A percentile compares a stretch with the other conserved stretches of the same genome.
Conservation (phyloP, 2,888 invertebrate species). For the Mythimna lalbum region DNA sequence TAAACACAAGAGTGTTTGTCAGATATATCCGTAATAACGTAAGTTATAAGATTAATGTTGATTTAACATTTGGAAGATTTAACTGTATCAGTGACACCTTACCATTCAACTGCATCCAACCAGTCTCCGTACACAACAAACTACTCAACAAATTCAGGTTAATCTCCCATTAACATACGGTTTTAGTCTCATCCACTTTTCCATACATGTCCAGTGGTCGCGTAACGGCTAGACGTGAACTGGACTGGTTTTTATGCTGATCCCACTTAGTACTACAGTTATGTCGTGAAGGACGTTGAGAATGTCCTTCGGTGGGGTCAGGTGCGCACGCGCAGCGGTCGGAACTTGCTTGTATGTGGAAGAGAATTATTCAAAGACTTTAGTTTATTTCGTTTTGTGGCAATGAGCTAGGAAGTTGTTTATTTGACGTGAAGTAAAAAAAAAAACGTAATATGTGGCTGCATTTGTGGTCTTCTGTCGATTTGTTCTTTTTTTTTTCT, state of each 20-base stretch:
- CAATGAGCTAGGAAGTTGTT: neutral
- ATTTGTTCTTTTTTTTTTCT: too few relatives aligned
- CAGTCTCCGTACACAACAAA: conserved; percentile 16
- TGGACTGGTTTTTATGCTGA: conserved; percentile 45
- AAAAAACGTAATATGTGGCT: neutral
- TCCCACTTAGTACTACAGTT: conserved; percentile 43
- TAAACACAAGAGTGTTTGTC: too few relatives aligned
- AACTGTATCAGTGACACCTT: conserved; percentile 12
- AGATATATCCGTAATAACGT: too few relatives aligned
- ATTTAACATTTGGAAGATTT: neutral
- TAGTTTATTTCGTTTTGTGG: neutral
- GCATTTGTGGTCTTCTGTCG: neutral
- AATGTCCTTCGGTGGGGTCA: conserved; percentile 50
- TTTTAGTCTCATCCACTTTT: conserved; percentile 52
- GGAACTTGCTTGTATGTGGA: neutral
- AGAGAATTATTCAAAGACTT: conserved; percentile 5
- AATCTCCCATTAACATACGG: conserved; percentile 60
- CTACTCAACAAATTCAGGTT: conserved; percentile 46
- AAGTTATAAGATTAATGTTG: too few relatives aligned
- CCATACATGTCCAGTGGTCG: conserved; percentile 40
- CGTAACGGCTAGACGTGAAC: conserved; percentile 51
- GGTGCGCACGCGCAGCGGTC: conserved; percentile 22
- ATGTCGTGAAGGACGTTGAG: conserved; percentile 44
- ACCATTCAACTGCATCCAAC: neutral
- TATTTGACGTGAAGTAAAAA: neutral